Percentiles rank a stretch among this genome's conserved stretches.
phyloP scores from a whole-genome alignment of 2,888 invertebrate species.

The Tenodera sinensis region DNA sequence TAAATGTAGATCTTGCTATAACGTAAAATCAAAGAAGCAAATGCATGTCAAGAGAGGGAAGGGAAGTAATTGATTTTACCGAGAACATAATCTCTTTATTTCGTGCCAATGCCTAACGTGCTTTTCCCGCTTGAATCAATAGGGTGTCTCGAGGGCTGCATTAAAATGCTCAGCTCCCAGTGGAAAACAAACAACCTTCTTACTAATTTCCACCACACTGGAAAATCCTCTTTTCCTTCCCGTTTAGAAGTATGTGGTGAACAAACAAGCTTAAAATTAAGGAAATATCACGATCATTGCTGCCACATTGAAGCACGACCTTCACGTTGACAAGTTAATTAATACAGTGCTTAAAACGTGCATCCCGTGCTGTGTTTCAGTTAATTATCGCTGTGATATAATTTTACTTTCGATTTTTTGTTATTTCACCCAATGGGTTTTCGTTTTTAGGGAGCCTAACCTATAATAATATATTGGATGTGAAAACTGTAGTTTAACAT shows the following conservation, averaged over 20 bases:
- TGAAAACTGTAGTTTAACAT: too few relatives aligned
- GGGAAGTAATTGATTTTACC: neutral
- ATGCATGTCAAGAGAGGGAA: neutral
- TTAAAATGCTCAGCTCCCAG: neutral
- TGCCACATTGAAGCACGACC: neutral
- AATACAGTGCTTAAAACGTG: too few relatives aligned
- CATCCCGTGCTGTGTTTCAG: too few relatives aligned
- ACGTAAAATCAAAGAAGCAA: neutral
- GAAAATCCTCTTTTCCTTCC: neutral
- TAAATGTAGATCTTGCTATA: too few relatives aligned
- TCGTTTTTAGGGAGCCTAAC: too few relatives aligned
- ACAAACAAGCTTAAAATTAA: neutral
- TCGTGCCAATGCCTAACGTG: neutral
- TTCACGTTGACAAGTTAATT: neutral
- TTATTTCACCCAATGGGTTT: too few relatives aligned
- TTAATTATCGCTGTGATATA: too few relatives aligned
- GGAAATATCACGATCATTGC: neutral
- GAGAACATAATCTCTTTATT: neutral
- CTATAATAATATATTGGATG: too few relatives aligned
- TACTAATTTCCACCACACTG: neutral
- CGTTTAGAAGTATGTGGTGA: neutral
- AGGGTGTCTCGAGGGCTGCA: neutral
- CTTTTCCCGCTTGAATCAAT: neutral
- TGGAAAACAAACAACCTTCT: neutral
- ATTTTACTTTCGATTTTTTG: too few relatives aligned